Evolutionary conservation across 2,888 invertebrate species (phyloP), one percentile per base, ranked within the genome.

Genomic region (Bombylius discolor): DNA sequence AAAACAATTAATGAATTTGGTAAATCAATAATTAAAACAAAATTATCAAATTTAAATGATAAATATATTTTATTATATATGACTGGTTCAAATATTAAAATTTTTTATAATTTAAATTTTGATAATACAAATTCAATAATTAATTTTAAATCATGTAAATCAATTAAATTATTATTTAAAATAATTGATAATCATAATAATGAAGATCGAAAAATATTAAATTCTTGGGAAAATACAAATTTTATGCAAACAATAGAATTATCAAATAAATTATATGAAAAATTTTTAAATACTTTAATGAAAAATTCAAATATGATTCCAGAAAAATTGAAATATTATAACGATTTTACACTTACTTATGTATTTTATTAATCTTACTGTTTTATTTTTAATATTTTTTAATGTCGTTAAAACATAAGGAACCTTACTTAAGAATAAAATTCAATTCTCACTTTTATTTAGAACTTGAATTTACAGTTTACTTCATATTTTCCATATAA

Each of bases 161-260:
- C 51, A 32, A 46, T 59, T n/a, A 55, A 57, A 42, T 42, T 56
- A 9, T 46, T 57, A 12, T 59, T 49, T 39, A 57, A 56, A 51
- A 42, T 36, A 12, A 42, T 42, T 11, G 5, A 11, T 42, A 2
- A 42, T 11, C 8, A 42, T 45, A 57, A 59, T 46, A 49, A 54
- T 11, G 53, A 55, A 2, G 23, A 23, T 23, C 23, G 23, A 14
- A 56, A 56, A 4, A 32, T 57, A 33, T 49, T 57, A 31, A 52
- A 49, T 34, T 57, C 56, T 44, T 59, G 59, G 59, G 50, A 51
- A 31, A 56, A 48, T 7, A 57, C 57, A 47, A 51, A 57, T 31
- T 56, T 52, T 46, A 57, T 57, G 6, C 57, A 59, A 36, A 52
- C 49, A 34, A 50, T 56, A 11, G 50, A 51, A 11, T 42, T 57